phyloP scores from a whole-genome alignment of 2,888 invertebrate genomes.

The Papilio elwesi region DNA sequence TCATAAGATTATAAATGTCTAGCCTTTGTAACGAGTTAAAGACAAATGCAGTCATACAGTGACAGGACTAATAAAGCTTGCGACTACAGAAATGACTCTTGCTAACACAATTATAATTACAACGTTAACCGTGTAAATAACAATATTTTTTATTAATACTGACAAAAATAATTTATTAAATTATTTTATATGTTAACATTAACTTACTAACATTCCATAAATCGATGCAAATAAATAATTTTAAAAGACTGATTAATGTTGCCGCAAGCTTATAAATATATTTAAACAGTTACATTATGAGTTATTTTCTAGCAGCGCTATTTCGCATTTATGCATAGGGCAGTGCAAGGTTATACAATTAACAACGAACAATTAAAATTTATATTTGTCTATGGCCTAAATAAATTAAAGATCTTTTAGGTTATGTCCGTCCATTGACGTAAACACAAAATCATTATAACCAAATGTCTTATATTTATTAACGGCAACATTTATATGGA shows the following conservation, averaged over 20 bases:
- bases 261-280: constrained; percentile 31
- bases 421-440: constrained; percentile 1
- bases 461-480: neutral
- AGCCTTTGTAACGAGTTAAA: constrained; percentile 14
- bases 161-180: constrained; percentile 33
- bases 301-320: constrained; percentile 28
- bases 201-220: neutral
- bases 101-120: neutral
- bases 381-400: neutral
- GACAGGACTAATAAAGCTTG: constrained; percentile 23
- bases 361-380: constrained; percentile 3
- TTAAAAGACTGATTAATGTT: constrained; percentile 25
- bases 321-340: constrained; percentile 28
- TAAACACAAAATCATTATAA: neutral
- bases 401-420: neutral
- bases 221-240: constrained; percentile 16
- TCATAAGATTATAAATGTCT: constrained; percentile 18
- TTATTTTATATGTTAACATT: constrained; percentile 18
- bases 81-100: constrained; percentile 32
- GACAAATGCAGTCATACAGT: constrained; percentile 9
- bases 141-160: constrained; percentile 27
- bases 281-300: neutral
- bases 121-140: constrained; percentile 26
- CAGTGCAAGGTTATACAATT: constrained; percentile 25
- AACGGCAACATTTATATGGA: neutral